Conservation (phyloP, 2,113 vertebrate genomes). For the Ploceus nigricollis region DNA sequence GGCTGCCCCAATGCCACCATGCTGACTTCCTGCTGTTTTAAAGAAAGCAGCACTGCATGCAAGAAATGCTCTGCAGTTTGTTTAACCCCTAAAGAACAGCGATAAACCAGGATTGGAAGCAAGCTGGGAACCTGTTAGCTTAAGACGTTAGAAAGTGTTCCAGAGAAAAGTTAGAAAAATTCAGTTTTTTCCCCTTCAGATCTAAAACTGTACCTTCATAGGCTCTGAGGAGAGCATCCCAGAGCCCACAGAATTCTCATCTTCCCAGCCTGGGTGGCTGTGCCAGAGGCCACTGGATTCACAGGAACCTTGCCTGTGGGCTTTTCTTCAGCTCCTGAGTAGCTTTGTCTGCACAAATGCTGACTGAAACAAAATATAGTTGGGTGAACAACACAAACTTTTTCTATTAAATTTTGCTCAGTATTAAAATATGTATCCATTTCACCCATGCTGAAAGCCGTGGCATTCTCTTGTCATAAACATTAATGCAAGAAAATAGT, state of each 20-base stretch:
- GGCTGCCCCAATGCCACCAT: neutral
- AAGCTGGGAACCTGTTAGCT: neutral
- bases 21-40: neutral
- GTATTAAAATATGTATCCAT: constrained; percentile 39
- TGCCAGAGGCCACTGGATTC: neutral
- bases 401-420: constrained; percentile 14
- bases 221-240: neutral
- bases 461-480: constrained; percentile 6
- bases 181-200: neutral
- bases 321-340: neutral
- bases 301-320: neutral
- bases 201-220: neutral
- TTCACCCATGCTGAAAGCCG: constrained; percentile 4
- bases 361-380: neutral
- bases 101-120: neutral
- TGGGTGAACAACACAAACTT: neutral
- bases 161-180: neutral
- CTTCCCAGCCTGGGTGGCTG: neutral
- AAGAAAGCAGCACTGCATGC: neutral
- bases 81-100: neutral
- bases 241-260: neutral
- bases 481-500: constrained; percentile 25
- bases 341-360: neutral
- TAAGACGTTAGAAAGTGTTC: neutral
- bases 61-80: neutral